Conservation (phyloP, 1,140 invertebrate genomes). For the Doryteuthis pealeii region DNA sequence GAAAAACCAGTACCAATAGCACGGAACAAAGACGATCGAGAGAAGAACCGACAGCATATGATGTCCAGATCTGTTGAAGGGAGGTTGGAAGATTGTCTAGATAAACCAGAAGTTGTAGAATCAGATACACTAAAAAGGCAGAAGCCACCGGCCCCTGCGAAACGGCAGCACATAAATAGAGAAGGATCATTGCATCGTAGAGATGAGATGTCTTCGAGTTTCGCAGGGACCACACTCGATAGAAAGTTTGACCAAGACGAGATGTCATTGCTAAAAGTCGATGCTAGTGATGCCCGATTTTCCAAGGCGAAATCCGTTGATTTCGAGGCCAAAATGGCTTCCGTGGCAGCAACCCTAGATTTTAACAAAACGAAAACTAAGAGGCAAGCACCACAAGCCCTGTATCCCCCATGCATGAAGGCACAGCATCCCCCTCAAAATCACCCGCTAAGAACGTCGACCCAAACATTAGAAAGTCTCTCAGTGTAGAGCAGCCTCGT, state of each 20-base stretch:
- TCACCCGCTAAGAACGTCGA: slow-evolving; percentile 27
- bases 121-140: background rate
- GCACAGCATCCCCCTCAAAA: slow-evolving; percentile 21
- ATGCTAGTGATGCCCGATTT: background rate
- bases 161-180: background rate
- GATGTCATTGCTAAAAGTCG: background rate
- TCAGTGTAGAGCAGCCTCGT: background rate
- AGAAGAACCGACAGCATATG: background rate
- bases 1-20: background rate
- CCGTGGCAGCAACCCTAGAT: slow-evolving; percentile 42
- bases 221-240: background rate
- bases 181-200: background rate
- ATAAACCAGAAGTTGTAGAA: background rate
- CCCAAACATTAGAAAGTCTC: slow-evolving; percentile 49
- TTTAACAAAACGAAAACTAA: slow-evolving; percentile 37
- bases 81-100: background rate
- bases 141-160: background rate
- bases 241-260: background rate
- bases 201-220: slow-evolving; percentile 5
- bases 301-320: slow-evolving; percentile 33
- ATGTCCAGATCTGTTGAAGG: background rate
- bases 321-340: slow-evolving; percentile 47
- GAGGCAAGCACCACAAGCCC: slow-evolving; percentile 47
- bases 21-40: background rate
- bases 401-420: slow-evolving; percentile 41